Percentiles rank a stretch among this genome's conserved stretches.
Evolutionary conservation across 2,888 invertebrate species (phyloP).

Genomic region (Lasius platythorax): DNA sequence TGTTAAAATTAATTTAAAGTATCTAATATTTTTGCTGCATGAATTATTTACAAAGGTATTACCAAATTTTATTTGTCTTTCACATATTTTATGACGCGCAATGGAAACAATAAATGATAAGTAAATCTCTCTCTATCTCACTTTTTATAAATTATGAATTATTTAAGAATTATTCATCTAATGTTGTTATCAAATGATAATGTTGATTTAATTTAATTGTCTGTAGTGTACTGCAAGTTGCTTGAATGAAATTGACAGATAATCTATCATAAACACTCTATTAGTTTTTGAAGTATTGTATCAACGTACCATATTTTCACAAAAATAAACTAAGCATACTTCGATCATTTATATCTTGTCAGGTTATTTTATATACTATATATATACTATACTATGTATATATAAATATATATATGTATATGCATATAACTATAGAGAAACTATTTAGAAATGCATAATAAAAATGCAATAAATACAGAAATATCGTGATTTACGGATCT

Average conservation of each 20-base stretch:
- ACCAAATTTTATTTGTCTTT: not conserved
- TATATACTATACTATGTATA: not conserved
- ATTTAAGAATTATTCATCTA: conserved; percentile 9
- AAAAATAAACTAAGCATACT: not conserved
- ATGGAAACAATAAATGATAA: not conserved
- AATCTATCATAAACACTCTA: conserved; percentile 24
- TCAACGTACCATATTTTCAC: conserved; percentile 28
- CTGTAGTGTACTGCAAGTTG: not conserved
- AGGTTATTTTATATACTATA: not conserved
- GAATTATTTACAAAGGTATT: not conserved
- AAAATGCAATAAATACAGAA: not conserved
- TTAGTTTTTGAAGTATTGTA: conserved; percentile 28
- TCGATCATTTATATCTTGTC: not conserved
- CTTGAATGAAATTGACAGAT: conserved; percentile 32
- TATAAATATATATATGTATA: not conserved
- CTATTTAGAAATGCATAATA: not conserved
- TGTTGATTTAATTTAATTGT: conserved; percentile 4
- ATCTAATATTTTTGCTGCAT: no score
- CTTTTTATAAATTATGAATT: not conserved
- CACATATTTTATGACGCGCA: not conserved
- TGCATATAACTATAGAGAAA: not conserved
- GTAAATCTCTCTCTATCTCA: not conserved
- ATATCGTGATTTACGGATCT: no score
- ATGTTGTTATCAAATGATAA: not conserved
- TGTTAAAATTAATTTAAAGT: no score